phyloP scores from a whole-genome alignment of 1,140 invertebrate species.

The Magallana angulata region DNA sequence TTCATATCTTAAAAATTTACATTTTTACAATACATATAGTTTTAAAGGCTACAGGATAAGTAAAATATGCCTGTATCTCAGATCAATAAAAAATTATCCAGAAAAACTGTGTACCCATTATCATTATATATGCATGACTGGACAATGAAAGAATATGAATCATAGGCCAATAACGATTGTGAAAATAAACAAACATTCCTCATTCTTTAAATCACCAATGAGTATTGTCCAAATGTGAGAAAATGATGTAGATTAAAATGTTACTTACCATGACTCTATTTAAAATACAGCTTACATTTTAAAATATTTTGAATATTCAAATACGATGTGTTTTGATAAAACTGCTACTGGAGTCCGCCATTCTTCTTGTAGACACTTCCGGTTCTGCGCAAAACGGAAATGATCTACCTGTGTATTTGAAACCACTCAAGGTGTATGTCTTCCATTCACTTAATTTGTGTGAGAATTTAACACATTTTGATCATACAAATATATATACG shows the following conservation, averaged over 20 bases:
- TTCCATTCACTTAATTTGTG: no score
- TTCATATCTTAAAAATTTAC: no score
- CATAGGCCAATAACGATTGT: slow-evolving; percentile 15
- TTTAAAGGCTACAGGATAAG: no score
- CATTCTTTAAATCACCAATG: background rate
- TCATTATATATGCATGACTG: slow-evolving; percentile 29
- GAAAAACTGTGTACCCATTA: background rate
- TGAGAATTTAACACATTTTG: no score
- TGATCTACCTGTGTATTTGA: background rate
- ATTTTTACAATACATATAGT: no score
- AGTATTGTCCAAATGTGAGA: background rate
- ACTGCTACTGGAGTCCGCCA: slow-evolving; percentile 9
- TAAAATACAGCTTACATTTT: slow-evolving; percentile 24
- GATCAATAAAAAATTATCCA: no score
- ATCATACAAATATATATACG: no score
- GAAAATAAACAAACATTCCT: slow-evolving; percentile 8
- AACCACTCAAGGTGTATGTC: no score
- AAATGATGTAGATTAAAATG: background rate
- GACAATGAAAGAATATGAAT: slow-evolving; percentile 1
- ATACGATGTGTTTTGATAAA: background rate
- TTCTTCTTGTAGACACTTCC: background rate
- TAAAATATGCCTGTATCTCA: no score
- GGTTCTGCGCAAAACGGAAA: slow-evolving; percentile 31
- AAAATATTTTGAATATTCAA: slow-evolving; percentile 33
- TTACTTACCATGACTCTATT: slow-evolving; percentile 18